These are phyloP conservation scores for Microcebus murinus DNA, from an alignment of 2,113 vertebrate genomes.

Conservation along the genomic window DNA sequence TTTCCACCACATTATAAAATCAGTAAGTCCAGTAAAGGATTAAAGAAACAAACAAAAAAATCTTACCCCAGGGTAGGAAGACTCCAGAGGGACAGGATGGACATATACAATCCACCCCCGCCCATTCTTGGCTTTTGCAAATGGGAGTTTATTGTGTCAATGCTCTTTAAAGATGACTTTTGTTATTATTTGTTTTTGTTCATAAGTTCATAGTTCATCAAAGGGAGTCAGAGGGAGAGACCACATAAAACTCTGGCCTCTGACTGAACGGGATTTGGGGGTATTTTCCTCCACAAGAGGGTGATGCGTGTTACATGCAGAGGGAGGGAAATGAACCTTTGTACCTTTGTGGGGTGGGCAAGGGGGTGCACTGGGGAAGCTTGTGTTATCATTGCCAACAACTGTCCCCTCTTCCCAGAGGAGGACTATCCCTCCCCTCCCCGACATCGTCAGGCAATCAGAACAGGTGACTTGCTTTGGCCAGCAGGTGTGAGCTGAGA, in stretches of 20 bases:
- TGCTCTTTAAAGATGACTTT: not conserved
- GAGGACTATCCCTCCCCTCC: not conserved
- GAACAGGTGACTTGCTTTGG: not conserved
- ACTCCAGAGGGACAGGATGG: not conserved
- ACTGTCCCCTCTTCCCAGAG: not conserved
- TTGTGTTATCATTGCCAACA: not conserved
- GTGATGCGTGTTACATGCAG: fast-evolving
- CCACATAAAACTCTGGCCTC: not conserved
- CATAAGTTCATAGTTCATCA: not conserved
- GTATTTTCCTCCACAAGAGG: not conserved
- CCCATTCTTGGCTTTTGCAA: not conserved
- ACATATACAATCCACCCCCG: fast-evolving
- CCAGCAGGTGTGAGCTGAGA: not conserved
- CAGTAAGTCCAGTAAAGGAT: not conserved
- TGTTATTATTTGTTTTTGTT: not conserved
- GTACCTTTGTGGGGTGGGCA: not conserved
- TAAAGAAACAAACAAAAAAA: not conserved
- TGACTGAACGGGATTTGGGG: no score
- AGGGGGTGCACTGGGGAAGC: not conserved
- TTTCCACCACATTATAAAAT: not conserved
- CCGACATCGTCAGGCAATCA: not conserved
- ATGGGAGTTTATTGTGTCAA: not conserved
- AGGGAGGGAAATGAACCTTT: not conserved
- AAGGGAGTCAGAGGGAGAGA: not conserved
- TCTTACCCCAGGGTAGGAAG: fast-evolving